Evolutionary conservation across 2,113 vertebrate species (phyloP).

Genomic region (Corythoichthys intestinalis): DNA sequence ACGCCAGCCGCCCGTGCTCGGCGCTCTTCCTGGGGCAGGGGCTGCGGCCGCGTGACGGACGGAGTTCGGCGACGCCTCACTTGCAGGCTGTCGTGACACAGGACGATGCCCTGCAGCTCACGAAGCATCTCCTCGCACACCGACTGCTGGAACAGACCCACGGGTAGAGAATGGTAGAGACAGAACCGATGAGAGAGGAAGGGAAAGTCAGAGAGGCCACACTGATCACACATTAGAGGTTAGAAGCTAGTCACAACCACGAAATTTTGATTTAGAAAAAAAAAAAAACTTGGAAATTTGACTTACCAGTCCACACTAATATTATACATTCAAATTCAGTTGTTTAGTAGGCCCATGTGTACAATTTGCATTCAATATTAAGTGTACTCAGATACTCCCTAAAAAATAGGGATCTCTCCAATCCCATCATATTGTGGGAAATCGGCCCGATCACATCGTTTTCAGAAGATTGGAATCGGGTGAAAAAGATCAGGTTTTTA

Average conservation of each 20-base stretch:
- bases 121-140: constrained; percentile 94
- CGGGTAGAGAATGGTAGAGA: constrained; percentile 32
- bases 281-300: too few species aligned
- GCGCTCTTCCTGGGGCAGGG: constrained; percentile 77
- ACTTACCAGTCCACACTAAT: too few species aligned
- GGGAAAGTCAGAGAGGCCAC: constrained; percentile 48
- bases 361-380: too few species aligned
- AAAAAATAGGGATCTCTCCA: too few species aligned
- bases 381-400: too few species aligned
- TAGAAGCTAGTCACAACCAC: neutral
- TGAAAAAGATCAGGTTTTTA: too few species aligned
- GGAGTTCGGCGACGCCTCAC: constrained; percentile 76
- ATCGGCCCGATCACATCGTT: too few species aligned
- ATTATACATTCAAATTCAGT: neutral
- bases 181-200: constrained; percentile 50
- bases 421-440: too few species aligned
- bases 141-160: constrained; percentile 79
- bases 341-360: too few species aligned
- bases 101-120: constrained; percentile 90
- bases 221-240: neutral
- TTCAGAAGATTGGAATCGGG: too few species aligned
- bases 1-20: constrained; percentile 74
- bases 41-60: constrained; percentile 70
- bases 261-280: neutral
- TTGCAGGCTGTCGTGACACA: constrained; percentile 89